Base-by-base conservation (phyloP, 2,797 vertebrate genomes). In the Avahi laniger region DNA sequence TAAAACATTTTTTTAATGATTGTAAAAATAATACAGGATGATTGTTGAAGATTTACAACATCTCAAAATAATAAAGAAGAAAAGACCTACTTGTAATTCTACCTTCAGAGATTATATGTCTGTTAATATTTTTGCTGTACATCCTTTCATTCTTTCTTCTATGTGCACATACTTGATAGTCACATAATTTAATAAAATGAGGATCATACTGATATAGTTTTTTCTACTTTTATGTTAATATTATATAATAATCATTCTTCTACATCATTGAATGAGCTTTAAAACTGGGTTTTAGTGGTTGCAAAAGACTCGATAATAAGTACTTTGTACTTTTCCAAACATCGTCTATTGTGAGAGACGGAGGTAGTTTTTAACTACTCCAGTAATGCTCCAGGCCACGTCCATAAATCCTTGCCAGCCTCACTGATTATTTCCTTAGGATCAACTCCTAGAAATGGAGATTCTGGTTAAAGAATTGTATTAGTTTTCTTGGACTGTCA, bases 211-310 rank as follows among this genome's bases (percentile, higher is more conserved):
- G 5, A 91, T 35, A 63, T 4, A n/a, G 30, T 79, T 94, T 97
- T 75, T 28, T 87, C 41, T 63, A 30, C 33, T 90, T 96, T 78
- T 91, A 50, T 87, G 46, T 80, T 78, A 78, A n/a, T 48, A 76
- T n/a, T 69, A 65, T 89, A 50, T 28, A 92, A 61, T 57, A 86
- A 54, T 86, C 22, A 83, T 90, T 82, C 30, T 78, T 7, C 41
- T 35, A 43, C 11, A 33, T 75, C 69, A 70, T 38, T 54, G 67
- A 81, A 52, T 65, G 50, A 91, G 63, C 10, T 70, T 86, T 89
- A 75, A 67, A 81, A 72, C 43, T 67, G 70, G 57, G 9, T 67
- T 85, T 93, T 79, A 73, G 69, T 46, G 7, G 17, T 41, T 92
- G 17, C 12, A 87, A 79, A 92, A 63, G 26, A 69, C 41, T 70